Base-by-base conservation (phyloP, 2,113 vertebrate species). In the Neotoma lepida region DNA sequence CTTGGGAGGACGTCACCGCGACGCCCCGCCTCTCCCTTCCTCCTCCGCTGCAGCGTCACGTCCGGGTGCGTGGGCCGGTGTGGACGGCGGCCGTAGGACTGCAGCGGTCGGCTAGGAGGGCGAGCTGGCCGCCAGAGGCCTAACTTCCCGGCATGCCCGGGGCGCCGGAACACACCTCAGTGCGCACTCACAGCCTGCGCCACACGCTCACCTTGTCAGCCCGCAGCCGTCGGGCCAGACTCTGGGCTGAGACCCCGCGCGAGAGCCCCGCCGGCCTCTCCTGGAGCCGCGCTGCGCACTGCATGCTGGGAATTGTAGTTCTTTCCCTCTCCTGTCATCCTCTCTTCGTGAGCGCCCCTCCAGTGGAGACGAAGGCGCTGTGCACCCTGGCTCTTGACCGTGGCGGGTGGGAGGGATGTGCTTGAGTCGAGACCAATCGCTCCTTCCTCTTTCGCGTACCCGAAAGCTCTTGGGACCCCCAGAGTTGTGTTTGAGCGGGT, bases 221-320 rank as follows among this genome's bases (percentile, higher is more conserved):
- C 73, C 35, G 51, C 64, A 28, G 22, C 58, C 0, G 86, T 44
- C 4, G 0, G 73, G 54, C 46, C 0, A 1, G 49, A 0, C 44
- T 28, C 63, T 9, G 54, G 54, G n/a, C 61, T 4, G 6, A 70
- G 81, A 63, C 44, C 51, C 0, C 61, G 39, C 18, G 33, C 1
- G 20, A 44, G 15, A 4, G 14, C 80, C 0, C 4, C 6, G n/a
- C 35, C 10, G 20, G 8, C 35, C 44, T 41, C 46, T 68, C 28
- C 73, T 0, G 44, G 12, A 88, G 66, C 86, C 86, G 6, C 18
- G 15, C 4, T 33, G 93, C 66, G 87, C 93, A 6, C n/a, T 91
- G 96, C 88, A 92, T 92, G 84, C 80, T 96, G 96, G 94, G 93
- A 76, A 64, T 96, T 96, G 95, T 97, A 96, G 96, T 96, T 66